These are phyloP conservation scores for Typhlichthys subterraneus DNA, from an alignment of 2,797 vertebrate species.

Conservation along the genomic window DNA sequence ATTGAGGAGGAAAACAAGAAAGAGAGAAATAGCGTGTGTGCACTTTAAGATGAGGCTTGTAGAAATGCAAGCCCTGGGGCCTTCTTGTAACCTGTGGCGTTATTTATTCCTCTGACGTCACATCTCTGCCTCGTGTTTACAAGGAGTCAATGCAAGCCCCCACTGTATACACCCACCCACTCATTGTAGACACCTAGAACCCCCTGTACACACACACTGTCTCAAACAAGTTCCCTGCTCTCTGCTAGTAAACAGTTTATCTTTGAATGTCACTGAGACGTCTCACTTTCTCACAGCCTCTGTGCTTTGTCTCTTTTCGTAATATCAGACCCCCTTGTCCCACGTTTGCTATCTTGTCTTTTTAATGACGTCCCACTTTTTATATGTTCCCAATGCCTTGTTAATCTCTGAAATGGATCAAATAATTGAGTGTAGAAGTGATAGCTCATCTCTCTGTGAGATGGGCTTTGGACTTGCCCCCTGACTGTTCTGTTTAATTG, in stretches of 20 bases:
- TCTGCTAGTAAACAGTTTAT: not conserved
- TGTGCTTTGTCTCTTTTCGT: not conserved
- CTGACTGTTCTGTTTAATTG: constrained; percentile 91
- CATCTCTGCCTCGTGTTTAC: constrained; percentile 55
- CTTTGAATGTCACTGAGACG: constrained; percentile 38
- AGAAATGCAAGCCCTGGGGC: constrained; percentile 56
- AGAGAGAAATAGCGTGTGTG: constrained; percentile 19
- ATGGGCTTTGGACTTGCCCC: constrained; percentile 78
- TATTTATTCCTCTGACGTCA: constrained; percentile 59
- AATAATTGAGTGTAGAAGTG: constrained; percentile 19
- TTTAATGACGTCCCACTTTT: constrained; percentile 23
- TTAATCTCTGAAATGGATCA: constrained; percentile 33
- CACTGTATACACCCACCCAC: constrained; percentile 52
- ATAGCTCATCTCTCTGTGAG: constrained; percentile 30
- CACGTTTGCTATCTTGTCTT: constrained; percentile 1
- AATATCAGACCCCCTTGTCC: constrained; percentile 4
- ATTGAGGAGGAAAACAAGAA: constrained; percentile 17
- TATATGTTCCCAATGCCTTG: constrained; percentile 17
- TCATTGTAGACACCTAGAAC: constrained; percentile 32
- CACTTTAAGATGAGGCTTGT: constrained; percentile 37
- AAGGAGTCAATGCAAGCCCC: constrained; percentile 39
- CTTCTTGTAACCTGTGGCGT: constrained; percentile 63
- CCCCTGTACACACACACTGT: constrained; percentile 55
- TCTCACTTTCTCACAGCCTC: constrained; percentile 47
- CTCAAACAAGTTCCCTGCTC: constrained; percentile 33